These are phyloP conservation scores for Tapera naevia DNA, from an alignment of 2,797 vertebrate genomes.

Conservation along the genomic window DNA sequence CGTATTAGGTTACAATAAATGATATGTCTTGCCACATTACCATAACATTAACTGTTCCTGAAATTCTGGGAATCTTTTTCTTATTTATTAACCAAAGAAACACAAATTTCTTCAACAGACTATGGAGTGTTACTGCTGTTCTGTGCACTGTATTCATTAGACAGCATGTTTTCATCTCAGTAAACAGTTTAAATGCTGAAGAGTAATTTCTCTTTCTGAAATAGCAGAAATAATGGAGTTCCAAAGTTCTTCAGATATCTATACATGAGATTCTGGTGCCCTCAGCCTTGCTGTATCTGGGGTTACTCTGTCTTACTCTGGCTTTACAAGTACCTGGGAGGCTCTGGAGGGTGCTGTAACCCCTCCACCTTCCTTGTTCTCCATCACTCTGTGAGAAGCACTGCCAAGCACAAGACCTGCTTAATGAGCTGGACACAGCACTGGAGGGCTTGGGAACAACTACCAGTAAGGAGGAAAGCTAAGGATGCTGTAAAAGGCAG, in stretches of 20 bases:
- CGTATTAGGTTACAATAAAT: slow-evolving; percentile 48
- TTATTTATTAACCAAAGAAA: slow-evolving; percentile 19
- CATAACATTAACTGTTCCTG: slow-evolving; percentile 48
- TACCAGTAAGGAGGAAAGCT: too few species aligned
- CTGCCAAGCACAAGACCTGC: neutral
- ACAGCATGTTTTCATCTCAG: neutral
- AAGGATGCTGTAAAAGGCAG: too few species aligned
- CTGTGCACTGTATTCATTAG: neutral
- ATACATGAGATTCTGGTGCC: neutral
- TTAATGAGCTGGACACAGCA: neutral
- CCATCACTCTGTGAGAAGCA: neutral
- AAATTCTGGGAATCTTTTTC: neutral
- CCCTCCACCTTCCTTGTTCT: neutral
- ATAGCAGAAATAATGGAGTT: neutral
- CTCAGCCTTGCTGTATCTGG: neutral
- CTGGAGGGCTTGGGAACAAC: too few species aligned
- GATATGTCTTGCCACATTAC: slow-evolving; percentile 33
- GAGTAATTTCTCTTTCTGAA: slow-evolving; percentile 38
- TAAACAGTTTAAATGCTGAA: slow-evolving; percentile 11
- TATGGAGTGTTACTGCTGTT: neutral
- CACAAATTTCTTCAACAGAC: neutral
- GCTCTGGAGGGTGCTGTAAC: neutral
- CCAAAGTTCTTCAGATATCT: neutral
- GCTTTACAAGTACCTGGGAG: rapidly evolving
- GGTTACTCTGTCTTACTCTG: neutral